These are phyloP conservation scores for Aegithalos caudatus DNA, from an alignment of 2,113 vertebrate genomes.

Conservation along the genomic window DNA sequence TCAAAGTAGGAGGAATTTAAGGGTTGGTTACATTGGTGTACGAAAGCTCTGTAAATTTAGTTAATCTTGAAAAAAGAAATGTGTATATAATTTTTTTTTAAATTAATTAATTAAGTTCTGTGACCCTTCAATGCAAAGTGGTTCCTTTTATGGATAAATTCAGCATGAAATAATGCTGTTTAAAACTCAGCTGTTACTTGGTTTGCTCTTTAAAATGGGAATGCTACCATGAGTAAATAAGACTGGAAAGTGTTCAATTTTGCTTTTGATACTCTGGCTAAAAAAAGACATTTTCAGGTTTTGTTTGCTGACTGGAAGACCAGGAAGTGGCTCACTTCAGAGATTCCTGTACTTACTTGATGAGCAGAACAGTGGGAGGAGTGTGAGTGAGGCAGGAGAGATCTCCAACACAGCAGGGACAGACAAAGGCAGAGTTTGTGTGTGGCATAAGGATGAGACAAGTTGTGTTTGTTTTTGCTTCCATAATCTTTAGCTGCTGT, in stretches of 20 bases:
- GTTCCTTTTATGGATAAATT: neutral
- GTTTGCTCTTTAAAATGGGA: neutral
- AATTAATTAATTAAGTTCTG: neutral
- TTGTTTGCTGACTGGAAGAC: neutral
- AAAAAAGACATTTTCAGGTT: neutral
- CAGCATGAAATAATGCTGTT: neutral
- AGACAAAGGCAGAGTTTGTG: too few species aligned
- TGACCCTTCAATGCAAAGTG: neutral
- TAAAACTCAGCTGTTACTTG: neutral
- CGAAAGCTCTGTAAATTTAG: neutral
- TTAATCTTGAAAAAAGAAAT: neutral
- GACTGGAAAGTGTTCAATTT: neutral
- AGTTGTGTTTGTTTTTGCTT: neutral
- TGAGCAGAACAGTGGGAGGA: neutral
- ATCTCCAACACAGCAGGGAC: accelerated
- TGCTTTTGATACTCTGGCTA: neutral
- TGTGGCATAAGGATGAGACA: neutral
- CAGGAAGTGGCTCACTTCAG: neutral
- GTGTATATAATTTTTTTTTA: neutral
- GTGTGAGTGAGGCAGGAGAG: neutral
- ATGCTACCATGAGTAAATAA: neutral
- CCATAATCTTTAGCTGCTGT: neutral
- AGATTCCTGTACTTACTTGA: accelerated
- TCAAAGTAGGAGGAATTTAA: neutral
- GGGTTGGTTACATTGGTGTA: neutral